These are phyloP conservation scores for Steinernema feltiae DNA, from an alignment of 1,140 invertebrate species.

Conservation along the genomic window DNA sequence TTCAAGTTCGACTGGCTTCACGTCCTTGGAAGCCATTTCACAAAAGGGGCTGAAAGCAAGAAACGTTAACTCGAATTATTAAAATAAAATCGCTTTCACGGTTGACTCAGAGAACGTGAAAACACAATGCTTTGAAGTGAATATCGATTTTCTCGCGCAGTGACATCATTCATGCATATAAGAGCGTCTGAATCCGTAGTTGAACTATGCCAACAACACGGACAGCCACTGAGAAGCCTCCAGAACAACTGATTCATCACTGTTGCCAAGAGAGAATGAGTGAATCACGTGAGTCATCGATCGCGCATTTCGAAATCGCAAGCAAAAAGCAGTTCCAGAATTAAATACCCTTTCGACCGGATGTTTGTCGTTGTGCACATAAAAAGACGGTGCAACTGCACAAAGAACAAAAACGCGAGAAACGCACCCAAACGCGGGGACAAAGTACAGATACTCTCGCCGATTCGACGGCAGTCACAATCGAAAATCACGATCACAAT, in stretches of 20 bases:
- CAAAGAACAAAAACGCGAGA: background rate
- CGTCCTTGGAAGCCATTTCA: background rate
- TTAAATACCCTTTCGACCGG: background rate
- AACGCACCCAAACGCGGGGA: background rate
- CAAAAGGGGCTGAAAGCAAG: background rate
- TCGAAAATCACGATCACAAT: background rate
- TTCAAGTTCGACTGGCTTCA: background rate
- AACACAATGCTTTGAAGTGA: too few relatives aligned
- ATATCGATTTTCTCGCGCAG: conserved; percentile 11
- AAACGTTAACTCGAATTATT: background rate
- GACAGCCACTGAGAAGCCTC: background rate
- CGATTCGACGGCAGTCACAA: background rate
- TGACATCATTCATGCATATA: conserved; percentile 3
- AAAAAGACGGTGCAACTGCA: background rate
- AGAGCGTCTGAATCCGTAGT: background rate
- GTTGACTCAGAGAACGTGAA: background rate
- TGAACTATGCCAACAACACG: background rate
- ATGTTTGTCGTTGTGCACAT: background rate
- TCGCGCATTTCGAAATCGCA: background rate
- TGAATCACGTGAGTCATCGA: background rate
- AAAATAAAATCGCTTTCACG: background rate
- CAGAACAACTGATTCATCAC: background rate
- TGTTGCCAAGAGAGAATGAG: background rate
- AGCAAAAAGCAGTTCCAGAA: background rate
- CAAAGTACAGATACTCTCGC: conserved; percentile 4